A percentile compares a stretch with the other conserved stretches of the same genome.
Conservation (phyloP, 2,797 vertebrate genomes). For the Paratrypauchen microcephalus region DNA sequence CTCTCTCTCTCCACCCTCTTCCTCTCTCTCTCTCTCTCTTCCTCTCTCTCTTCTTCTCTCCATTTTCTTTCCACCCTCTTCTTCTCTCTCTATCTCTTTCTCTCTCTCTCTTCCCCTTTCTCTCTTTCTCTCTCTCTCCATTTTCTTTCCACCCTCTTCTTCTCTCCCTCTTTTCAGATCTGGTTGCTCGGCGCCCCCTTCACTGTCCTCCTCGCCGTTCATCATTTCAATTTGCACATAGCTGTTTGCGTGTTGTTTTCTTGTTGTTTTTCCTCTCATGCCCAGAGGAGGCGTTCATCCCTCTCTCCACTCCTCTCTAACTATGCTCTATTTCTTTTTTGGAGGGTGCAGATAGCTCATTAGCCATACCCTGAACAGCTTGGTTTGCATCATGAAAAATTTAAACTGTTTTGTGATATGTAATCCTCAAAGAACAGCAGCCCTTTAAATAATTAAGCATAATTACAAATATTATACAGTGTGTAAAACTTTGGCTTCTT, state of each 20-base stretch:
- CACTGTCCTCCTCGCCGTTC: slow-evolving; percentile 68
- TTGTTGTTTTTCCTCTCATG: slow-evolving; percentile 83
- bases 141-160: slow-evolving; percentile 22
- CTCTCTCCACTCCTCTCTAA: slow-evolving; percentile 11
- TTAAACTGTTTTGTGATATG: slow-evolving; percentile 78
- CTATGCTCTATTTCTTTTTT: slow-evolving; percentile 72
- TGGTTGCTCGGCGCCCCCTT: slow-evolving; percentile 63
- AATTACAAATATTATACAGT: no score
- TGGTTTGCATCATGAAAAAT: slow-evolving; percentile 94
- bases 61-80: no score
- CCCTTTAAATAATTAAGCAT: no score
- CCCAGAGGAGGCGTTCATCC: slow-evolving; percentile 84
- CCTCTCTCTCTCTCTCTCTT: no score
- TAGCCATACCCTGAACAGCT: slow-evolving; percentile 88
- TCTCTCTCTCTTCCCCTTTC: slow-evolving; percentile 12
- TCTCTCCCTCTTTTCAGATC: slow-evolving; percentile 30
- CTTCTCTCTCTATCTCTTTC: slow-evolving; percentile 20
- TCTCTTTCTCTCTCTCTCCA: not conserved
- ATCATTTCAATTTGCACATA: slow-evolving; percentile 70
- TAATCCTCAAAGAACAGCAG: no score
- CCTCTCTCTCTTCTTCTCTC: no score
- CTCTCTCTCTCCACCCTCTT: not conserved
- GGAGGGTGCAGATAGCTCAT: slow-evolving; percentile 91
- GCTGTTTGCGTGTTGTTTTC: slow-evolving; percentile 54
- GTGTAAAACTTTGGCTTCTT: no score